Evolutionary conservation across 2,113 vertebrate genomes (phyloP).

Genomic region (Heloderma charlesbogerti): DNA sequence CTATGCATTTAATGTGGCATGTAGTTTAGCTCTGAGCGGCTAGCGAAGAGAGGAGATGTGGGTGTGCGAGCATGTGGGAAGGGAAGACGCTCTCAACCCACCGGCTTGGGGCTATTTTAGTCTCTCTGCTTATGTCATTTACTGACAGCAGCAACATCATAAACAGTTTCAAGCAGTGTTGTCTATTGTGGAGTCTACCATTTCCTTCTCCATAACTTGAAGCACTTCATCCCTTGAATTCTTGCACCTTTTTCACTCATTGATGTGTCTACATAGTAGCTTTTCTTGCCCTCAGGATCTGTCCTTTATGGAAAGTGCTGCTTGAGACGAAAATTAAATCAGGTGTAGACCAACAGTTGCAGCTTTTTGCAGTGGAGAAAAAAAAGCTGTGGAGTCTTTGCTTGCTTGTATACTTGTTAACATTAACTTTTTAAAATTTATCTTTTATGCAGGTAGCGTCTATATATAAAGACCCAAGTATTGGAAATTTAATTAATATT

Average conservation of each 20-base stretch:
- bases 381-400: slow-evolving; percentile 34
- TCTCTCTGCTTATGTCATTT: neutral
- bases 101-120: neutral
- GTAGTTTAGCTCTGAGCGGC: too few species aligned
- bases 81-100: neutral
- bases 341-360: neutral
- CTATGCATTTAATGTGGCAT: too few species aligned
- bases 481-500: slow-evolving; percentile 98
- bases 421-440: slow-evolving; percentile 68
- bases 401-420: slow-evolving; percentile 50
- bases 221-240: neutral
- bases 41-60: neutral
- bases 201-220: neutral
- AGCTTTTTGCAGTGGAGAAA: neutral
- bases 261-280: neutral
- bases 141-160: neutral
- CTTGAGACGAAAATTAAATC: neutral
- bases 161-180: neutral
- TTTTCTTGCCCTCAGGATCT: neutral
- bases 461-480: slow-evolving; percentile 98
- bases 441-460: slow-evolving; percentile 91
- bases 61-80: neutral
- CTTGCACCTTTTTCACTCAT: neutral
- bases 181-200: neutral
- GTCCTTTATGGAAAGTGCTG: neutral